Conservation (phyloP, 2,113 vertebrate species). For the Phyllostomus discolor region DNA sequence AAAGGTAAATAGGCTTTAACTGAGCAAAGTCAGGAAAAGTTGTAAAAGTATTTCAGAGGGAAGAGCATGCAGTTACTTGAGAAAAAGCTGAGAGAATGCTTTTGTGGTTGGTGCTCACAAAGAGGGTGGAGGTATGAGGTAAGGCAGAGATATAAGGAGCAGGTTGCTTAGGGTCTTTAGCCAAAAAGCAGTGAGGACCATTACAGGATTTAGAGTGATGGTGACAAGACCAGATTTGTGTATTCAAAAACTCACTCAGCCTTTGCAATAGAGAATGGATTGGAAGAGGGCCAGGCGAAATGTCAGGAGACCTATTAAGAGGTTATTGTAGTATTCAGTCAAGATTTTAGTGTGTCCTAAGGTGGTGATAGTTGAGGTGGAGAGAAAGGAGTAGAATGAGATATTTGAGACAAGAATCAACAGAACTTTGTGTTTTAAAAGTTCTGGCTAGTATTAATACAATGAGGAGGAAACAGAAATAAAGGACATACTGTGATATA, state of each 20-base stretch:
- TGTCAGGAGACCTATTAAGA: not conserved
- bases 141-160: not conserved
- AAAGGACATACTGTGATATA: not conserved
- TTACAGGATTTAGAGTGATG: not conserved
- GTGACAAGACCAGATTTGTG: not conserved
- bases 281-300: not conserved
- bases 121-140: not conserved
- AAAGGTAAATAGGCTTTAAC: not conserved
- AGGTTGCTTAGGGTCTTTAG: not conserved
- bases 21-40: not conserved
- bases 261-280: not conserved
- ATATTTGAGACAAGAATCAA: not conserved
- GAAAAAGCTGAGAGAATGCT: not conserved
- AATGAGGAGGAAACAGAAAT: not conserved
- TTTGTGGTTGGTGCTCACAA: not conserved
- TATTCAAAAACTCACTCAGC: not conserved
- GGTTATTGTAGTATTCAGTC: not conserved
- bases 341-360: not conserved
- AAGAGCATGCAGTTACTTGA: not conserved
- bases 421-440: not conserved
- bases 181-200: not conserved
- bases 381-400: not conserved
- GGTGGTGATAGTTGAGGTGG: not conserved
- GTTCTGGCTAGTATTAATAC: not conserved
- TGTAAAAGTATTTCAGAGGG: not conserved